Evolutionary conservation across 2,888 invertebrate species (phyloP).

Genomic region (Drosophila pseudotakahashii): DNA sequence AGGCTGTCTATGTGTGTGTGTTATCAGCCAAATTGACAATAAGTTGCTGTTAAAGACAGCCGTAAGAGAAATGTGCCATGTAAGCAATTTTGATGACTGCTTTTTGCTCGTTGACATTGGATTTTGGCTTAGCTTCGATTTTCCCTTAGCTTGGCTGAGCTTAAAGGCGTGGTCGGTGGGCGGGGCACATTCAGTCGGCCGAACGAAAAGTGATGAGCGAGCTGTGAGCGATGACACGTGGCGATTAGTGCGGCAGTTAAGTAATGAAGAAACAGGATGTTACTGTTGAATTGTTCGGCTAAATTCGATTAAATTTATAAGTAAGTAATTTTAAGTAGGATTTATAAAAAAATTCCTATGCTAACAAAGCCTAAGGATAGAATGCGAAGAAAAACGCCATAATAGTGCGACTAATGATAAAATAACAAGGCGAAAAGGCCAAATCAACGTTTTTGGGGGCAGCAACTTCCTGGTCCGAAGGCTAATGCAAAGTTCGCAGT

Average conservation of each 20-base stretch:
- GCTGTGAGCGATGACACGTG: conserved; percentile 47
- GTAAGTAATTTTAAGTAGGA: no score
- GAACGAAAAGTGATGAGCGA: conserved; percentile 36
- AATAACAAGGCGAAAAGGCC: conserved; percentile 25
- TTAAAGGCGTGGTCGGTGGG: conserved; percentile 36
- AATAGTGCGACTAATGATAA: conserved; percentile 35
- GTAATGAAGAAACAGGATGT: conserved; percentile 25
- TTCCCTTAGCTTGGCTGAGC: conserved; percentile 32
- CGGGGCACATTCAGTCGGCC: background rate
- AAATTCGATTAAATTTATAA: background rate
- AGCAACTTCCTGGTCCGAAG: conserved; percentile 31
- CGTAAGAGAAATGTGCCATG: conserved; percentile 70
- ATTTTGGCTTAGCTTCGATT: conserved; percentile 43
- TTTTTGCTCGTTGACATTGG: conserved; percentile 53
- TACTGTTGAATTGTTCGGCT: background rate
- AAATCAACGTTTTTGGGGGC: conserved; percentile 6
- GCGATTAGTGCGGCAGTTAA: conserved; percentile 27
- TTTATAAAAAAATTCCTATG: background rate
- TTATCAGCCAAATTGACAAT: conserved; percentile 79
- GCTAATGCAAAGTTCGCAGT: conserved; percentile 31
- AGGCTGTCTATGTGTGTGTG: conserved; percentile 44
- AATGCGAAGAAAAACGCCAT: conserved; percentile 1
- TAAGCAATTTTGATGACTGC: conserved; percentile 66
- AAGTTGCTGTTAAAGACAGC: conserved; percentile 80
- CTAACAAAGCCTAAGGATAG: conserved; percentile 5